phyloP scores from a whole-genome alignment of 2,113 vertebrate species.

The Ictalurus punctatus region DNA sequence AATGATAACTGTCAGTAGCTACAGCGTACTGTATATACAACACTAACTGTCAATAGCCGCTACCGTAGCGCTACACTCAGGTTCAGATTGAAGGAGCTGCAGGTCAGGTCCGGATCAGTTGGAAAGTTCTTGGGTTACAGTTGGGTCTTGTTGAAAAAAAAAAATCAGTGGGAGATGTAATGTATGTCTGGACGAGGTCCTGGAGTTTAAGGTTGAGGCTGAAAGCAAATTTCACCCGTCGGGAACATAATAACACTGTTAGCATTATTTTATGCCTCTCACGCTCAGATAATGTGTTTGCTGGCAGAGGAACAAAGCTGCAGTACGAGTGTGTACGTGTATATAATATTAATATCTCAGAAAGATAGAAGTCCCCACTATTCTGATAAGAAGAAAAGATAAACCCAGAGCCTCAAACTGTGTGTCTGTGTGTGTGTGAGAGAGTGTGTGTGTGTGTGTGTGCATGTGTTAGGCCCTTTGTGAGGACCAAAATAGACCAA shows the following conservation, averaged over 20 bases:
- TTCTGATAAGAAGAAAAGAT: background rate
- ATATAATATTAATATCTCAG: background rate
- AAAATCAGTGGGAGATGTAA: too few relatives aligned
- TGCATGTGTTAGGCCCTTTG: background rate
- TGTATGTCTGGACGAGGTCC: too few relatives aligned
- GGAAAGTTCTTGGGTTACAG: background rate
- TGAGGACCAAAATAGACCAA: background rate
- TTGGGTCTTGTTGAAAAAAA: too few relatives aligned
- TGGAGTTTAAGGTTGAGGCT: too few relatives aligned
- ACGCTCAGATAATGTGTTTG: background rate
- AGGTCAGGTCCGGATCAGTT: background rate
- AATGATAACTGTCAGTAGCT: background rate
- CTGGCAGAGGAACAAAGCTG: background rate
- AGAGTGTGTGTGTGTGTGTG: background rate
- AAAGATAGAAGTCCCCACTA: background rate
- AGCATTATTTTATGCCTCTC: background rate
- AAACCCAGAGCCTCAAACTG: background rate
- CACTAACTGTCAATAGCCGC: background rate
- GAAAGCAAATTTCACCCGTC: background rate
- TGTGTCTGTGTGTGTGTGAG: background rate
- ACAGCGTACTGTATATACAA: background rate
- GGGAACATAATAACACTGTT: background rate
- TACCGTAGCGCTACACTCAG: background rate
- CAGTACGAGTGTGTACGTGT: background rate
- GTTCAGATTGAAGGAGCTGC: background rate